Evolutionary conservation across 1,140 invertebrate genomes (phyloP), one percentile per base, ranked within the genome.

Genomic region (Cydia strobilella): DNA sequence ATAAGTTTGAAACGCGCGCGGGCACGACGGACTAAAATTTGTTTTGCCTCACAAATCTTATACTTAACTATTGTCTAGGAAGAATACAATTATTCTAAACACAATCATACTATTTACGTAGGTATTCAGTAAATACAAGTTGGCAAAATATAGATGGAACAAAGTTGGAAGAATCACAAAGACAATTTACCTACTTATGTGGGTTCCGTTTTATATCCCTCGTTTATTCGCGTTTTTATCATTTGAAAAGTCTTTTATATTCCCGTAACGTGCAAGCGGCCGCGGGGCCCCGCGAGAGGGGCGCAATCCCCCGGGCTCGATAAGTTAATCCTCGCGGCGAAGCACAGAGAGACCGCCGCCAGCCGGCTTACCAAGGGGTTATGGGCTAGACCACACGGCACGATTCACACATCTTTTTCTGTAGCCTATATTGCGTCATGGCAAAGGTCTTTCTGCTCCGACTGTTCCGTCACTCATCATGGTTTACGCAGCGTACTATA

Each of bases 291-390:
- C 42, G 74, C 18, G 75, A 72, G 51, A 78, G 80, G 79, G 79
- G 75, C 76, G 65, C 45, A 77, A 74, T 84, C 85, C 79, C 83
- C 39, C 75, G 81, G 83, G 84, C 75, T 86, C 83, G 89, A 91
- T 91, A 91, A 91, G 82, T 82, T 83, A 87, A 84, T 86, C 89
- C 82, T 69, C 72, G 81, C 81, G 80, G 82, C 76, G 73, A 69
- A 74, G 80, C 73, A 83, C 82, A 85, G 76, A 87, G 77, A 78
- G 76, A 83, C 86, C 84, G 87, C 81, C 76, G 72, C 74, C 62
- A 59, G 72, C 48, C 15, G 18, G 73, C 65, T 39, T 76, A 81
- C 86, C 90, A 86, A 89, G 62, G 74, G 82, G 84, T 85, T 89
- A 79, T 80, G 66, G 45, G 15, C 3, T 25, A 74, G 89, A 91